Evolutionary conservation across 2,113 vertebrate genomes (phyloP), one percentile per base, ranked within the genome.

Genomic region (Hypanus sabinus): DNA sequence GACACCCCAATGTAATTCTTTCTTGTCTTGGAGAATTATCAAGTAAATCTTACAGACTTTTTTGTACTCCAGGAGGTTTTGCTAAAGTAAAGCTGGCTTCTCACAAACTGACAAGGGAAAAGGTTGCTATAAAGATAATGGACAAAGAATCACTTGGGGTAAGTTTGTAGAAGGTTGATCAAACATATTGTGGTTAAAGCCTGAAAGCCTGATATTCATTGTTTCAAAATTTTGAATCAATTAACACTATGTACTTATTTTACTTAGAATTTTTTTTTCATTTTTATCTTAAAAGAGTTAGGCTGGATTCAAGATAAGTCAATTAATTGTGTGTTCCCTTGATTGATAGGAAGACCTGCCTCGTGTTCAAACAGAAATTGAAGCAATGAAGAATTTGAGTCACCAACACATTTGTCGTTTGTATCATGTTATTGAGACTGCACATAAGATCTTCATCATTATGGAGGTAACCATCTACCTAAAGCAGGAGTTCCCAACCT

Each of bases 41-140:
- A 90, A n/a, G 27, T 65, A 88, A 90, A 87, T 62, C 7, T 24
- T 11, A 24, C 62, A 57, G 14, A 83, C 10, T 20, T 0, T 46
- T 94, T n/a, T 94, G 24, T 94, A 65, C 94, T 83, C 76, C 95
- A 99, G 99, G 98, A 95, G 98, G 98, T 22, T 99, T 99, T 96
- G 98, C 98, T 7, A 99, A 99, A 95, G 98, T 99, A 83, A 99
- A 99, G 94, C 97, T 98, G 94, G 99, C 97, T 0, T 96, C 96
- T 46, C 98, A 99, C 96, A 96, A 97, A 92, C 96, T 98, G 94
- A 98, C 98, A 2, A 97, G 98, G 95, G 98, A 99, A 96, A 98
- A 98, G 93, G 98, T 99, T 95, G 99, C 98, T 30, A 96, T 99
- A 95, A 99, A 99, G 96, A 98, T 99, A 94, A 99, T 99, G 98